Evolutionary conservation across 2,888 invertebrate species (phyloP), one percentile per base, ranked within the genome.

Genomic region (Hetaerina titia): DNA sequence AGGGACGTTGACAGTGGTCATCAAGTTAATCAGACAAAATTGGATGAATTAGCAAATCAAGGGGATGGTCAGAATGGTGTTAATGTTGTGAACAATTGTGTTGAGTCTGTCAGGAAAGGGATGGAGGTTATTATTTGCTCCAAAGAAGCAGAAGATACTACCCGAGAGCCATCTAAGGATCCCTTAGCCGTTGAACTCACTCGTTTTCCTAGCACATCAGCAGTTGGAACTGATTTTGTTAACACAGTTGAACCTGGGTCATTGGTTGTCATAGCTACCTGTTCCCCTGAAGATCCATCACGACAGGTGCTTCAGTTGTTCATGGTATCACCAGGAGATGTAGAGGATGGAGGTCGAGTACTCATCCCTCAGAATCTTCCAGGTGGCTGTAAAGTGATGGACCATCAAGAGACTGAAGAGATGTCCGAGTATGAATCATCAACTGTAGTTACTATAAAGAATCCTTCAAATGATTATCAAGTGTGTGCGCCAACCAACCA

Each of bases 251-350:
- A 97, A 95, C 97, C 97, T 2, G 97, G 97, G 74, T 97, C 97
- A 95, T 95, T 97, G 96, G 96, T 98, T 96, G 96, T 98, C 96
- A 95, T 98, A 96, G 96, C 97, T 95, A 96, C 96, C 96, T 96
- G 96, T 96, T 96, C 97, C 96, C 60, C 97, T 96, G 96, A 97
- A 95, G 96, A 97, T 96, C 96, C 97, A 95, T 95, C 96, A 22
- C 96, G 96, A 95, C 96, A 96, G 89, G 96, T 97, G n/a, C 96
- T 97, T 88, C 97, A 97, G 96, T 97, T 97, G 95, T 97, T 97
- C 95, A 97, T 97, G 97, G 97, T 97, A 15, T 97, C 97, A 63
- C 96, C 97, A 1, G 81, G 31, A 13, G 96, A 96, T 92, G 69
- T 95, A 13, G 96, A 96, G 19, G 89, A 58, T 69, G 69, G 56